Evolutionary conservation across 2,797 vertebrate genomes (phyloP), one percentile per base, ranked within the genome.

Genomic region (Vireo griseus): DNA sequence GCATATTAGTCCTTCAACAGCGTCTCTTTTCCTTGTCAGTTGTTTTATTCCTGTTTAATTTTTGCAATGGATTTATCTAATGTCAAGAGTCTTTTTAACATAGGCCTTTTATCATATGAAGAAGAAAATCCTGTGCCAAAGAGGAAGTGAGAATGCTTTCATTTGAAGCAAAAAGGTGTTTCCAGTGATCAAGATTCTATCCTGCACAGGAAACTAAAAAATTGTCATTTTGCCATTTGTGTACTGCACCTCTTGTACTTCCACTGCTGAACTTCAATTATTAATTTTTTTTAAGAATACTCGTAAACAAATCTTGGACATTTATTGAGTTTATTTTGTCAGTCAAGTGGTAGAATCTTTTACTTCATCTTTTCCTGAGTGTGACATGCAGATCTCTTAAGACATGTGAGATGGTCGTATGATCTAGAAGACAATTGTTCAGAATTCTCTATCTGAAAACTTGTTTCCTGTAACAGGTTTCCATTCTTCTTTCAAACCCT

Each of bases 371-470:
- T 92, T 62, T 76, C 85, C 57, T 68, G 58, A 88, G 44, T 20
- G 12, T 95, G 88, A 79, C 31, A 25, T 93, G n/a, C 48, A 69
- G 91, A 89, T 94, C 92, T 94, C 88, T 93, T 72, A 61, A 94
- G 86, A 48, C 66, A 68, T 59, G 33, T 11, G 21, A 85, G 44
- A 21, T 75, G 10, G 88, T 85, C 92, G 42, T 92, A 63, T 96
- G 85, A 95, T 35, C 94, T 96, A 88, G 78, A 88, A 95, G 95
- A 83, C 88, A 94, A 96, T 85, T 97, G 91, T 95, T 95, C 88
- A 94, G 59, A 97, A 96, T 58, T 94, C 78, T 76, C 44, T 35
- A 52, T 83, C 73, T 94, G 90, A 92, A 97, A 96, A 95, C 86
- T 83, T 95, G 72, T 44, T 91, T 96, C 83, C 61, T 90, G 74